A percentile compares a stretch with the other conserved stretches of the same genome.
These are phyloP conservation scores for Takifugu flavidus DNA, from an alignment of 2,113 vertebrate genomes.

Conservation along the genomic window DNA sequence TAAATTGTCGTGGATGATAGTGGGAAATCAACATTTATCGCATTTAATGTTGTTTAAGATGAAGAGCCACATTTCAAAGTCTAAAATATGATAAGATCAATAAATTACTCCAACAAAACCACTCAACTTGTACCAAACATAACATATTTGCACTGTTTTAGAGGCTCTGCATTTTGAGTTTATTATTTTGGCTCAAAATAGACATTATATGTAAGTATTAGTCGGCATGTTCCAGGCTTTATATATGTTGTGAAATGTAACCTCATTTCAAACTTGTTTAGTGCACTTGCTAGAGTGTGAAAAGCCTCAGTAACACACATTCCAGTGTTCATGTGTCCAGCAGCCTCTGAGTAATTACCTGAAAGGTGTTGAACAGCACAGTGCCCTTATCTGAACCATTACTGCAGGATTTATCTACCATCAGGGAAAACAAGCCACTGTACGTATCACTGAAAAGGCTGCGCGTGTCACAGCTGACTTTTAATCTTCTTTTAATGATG, in stretches of 20 bases:
- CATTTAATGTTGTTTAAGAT: background rate
- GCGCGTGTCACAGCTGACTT: conserved; percentile 8
- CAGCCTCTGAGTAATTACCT: conserved; percentile 43
- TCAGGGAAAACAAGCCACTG: conserved; percentile 36
- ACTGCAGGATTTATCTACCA: conserved; percentile 39
- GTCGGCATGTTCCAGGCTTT: no score
- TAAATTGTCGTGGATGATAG: background rate
- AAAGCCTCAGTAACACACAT: background rate
- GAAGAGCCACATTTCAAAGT: background rate
- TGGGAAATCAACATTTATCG: background rate
- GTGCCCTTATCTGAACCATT: conserved; percentile 50
- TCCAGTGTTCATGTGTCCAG: conserved; percentile 20
- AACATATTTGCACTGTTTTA: background rate
- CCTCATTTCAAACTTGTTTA: background rate
- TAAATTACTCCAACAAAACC: no score
- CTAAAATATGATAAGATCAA: background rate
- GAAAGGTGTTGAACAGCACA: conserved; percentile 38
- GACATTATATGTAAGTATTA: no score
- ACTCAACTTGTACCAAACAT: background rate
- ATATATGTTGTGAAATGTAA: background rate
- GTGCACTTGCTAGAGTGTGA: background rate
- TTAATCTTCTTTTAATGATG: conserved; percentile 8
- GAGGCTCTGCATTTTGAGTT: no score
- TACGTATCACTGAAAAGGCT: conserved; percentile 10
- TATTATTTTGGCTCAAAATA: no score